Evolutionary conservation across 1,140 invertebrate genomes (phyloP), one percentile per base, ranked within the genome.

Genomic region (Drosophila auraria): DNA sequence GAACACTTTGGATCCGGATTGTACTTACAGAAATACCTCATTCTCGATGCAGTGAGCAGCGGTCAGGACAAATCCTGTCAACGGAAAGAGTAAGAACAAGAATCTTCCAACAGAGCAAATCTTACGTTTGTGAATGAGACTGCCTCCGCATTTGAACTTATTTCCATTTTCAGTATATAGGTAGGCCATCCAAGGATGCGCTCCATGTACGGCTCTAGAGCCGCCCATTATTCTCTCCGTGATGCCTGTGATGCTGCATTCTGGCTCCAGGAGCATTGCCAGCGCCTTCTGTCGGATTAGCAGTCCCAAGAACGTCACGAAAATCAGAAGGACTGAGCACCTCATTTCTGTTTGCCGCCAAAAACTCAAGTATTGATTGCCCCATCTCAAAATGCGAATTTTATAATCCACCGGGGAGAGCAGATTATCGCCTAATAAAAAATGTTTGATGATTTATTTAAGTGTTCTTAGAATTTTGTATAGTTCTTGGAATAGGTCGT

Each of bases 171-270:
- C 1, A 25, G 20, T 1, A 20, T 62, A 65, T 12, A 65, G 20
- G 17, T 17, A 65, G 3, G 62, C 62, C 57, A 65, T 65, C 62
- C 62, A 65, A 25, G 62, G 62, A 65, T 14, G 33, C 0, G 6
- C n/a, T 25, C 57, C 57, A 1, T 33, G 38, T 3, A 2, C 5
- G 5, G 54, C 62, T 33, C n/a, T 8, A 5, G 1, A 5, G 2
- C 54, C 62, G 5, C n/a, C n/a, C n/a, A n/a, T n/a, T n/a, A n/a
- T n/a, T n/a, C n/a, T n/a, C n/a, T n/a, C n/a, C n/a, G n/a, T n/a
- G n/a, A n/a, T n/a, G n/a, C n/a, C n/a, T n/a, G n/a, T 3, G 6
- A 33, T 4, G 2, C 62, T 54, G 7, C 62, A 65, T 2, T 62
- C 0, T 6, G 38, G 57, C 7, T 62, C 57, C 2, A 65, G 57